phyloP scores from a whole-genome alignment of 2,797 vertebrate species.

The Spinus olivaceus region DNA sequence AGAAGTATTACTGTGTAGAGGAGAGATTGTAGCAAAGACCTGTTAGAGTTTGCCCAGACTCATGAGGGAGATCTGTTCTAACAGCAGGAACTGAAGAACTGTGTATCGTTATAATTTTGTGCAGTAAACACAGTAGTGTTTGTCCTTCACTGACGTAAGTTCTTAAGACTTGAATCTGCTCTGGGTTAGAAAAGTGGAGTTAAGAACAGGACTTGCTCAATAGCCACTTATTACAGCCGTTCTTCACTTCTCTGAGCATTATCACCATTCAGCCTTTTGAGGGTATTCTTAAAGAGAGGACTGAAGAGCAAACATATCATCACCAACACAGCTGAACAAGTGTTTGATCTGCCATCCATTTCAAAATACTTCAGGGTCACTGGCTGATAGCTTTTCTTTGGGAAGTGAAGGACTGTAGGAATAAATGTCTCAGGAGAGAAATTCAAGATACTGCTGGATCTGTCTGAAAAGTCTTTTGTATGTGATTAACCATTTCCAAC shows the following conservation, averaged over 20 bases:
- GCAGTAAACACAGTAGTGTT: neutral
- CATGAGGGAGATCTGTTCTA: neutral
- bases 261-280: neutral
- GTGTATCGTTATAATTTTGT: neutral
- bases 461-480: neutral
- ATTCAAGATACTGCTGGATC: neutral
- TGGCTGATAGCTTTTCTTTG: neutral
- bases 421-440: neutral
- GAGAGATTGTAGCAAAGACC: neutral
- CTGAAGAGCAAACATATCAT: neutral
- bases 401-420: neutral
- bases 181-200: neutral
- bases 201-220: neutral
- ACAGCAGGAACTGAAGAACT: neutral
- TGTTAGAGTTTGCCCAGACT: neutral
- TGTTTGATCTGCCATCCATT: neutral
- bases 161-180: neutral
- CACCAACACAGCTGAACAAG: neutral
- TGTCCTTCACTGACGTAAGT: neutral
- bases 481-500: neutral
- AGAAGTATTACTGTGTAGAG: neutral
- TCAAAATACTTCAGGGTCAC: neutral
- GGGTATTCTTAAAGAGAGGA: neutral
- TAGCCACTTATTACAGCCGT: neutral
- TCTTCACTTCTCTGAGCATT: neutral